phyloP scores from a whole-genome alignment of 1,140 invertebrate genomes.

The Euwallacea fornicatus region DNA sequence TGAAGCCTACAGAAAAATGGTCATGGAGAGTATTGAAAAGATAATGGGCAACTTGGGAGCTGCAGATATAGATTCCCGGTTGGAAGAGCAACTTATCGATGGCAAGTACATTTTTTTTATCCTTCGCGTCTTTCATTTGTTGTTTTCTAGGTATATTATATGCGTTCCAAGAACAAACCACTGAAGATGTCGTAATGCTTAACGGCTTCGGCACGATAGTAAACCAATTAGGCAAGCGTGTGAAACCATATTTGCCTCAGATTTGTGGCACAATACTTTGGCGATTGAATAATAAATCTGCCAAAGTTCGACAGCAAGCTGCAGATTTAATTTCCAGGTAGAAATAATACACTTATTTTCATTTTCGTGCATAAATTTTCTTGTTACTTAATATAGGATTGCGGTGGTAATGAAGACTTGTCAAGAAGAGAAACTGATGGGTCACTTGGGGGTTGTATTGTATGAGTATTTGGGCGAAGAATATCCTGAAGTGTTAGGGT shows the following conservation, averaged over 20 bases:
- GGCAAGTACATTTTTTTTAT: constrained; percentile 57
- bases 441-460: constrained; percentile 98
- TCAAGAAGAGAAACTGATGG: constrained; percentile 99
- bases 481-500: constrained; percentile 98
- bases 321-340: constrained; percentile 91
- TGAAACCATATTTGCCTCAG: constrained; percentile 98
- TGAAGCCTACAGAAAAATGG: constrained; percentile 99
- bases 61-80: constrained; percentile 93
- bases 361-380: neutral
- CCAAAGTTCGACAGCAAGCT: constrained; percentile 98
- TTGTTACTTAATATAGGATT: constrained; percentile 62
- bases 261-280: constrained; percentile 99
- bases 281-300: constrained; percentile 99
- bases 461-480: constrained; percentile 99
- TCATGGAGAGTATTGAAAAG: constrained; percentile 99
- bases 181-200: constrained; percentile 99
- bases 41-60: constrained; percentile 97
- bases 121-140: too few relatives aligned
- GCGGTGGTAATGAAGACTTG: constrained; percentile 99
- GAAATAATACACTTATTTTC: too few relatives aligned
- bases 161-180: constrained; percentile 99
- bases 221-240: constrained; percentile 94
- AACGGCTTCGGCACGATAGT: constrained; percentile 99
- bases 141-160: constrained; percentile 74
- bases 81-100: constrained; percentile 99